Conservation (phyloP, 2,113 vertebrate species). For the Meriones unguiculatus region DNA sequence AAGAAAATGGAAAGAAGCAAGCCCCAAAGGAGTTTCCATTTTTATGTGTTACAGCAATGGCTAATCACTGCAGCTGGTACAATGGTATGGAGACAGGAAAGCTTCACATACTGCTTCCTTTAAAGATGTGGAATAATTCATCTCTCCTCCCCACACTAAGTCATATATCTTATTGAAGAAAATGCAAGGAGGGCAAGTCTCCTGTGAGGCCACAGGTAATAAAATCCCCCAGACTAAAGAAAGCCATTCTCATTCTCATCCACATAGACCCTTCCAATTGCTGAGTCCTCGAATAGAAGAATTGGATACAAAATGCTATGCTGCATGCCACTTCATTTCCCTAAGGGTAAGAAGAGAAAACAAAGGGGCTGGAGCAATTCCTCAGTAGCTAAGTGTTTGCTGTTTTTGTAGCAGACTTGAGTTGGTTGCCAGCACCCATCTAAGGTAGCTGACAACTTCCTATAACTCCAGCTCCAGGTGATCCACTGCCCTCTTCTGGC, state of each 20-base stretch:
- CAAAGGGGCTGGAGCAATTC: background rate
- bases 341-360: background rate
- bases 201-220: background rate
- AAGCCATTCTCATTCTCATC: background rate
- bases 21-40: background rate
- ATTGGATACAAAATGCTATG: background rate
- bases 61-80: background rate
- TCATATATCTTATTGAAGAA: slow-evolving; percentile 5
- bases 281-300: background rate
- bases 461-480: background rate
- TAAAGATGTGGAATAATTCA: background rate
- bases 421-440: background rate
- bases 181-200: background rate
- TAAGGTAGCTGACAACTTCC: background rate
- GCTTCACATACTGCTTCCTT: background rate
- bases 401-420: background rate
- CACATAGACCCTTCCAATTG: background rate
- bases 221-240: background rate
- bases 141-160: background rate
- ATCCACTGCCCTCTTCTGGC: background rate
- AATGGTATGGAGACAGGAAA: background rate
- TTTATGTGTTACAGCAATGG: background rate
- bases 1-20: background rate
- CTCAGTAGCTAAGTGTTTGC: background rate
- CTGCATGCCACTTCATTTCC: slow-evolving; percentile 13